Conservation (phyloP, 2,113 vertebrate genomes). For the Catagonus wagneri region DNA sequence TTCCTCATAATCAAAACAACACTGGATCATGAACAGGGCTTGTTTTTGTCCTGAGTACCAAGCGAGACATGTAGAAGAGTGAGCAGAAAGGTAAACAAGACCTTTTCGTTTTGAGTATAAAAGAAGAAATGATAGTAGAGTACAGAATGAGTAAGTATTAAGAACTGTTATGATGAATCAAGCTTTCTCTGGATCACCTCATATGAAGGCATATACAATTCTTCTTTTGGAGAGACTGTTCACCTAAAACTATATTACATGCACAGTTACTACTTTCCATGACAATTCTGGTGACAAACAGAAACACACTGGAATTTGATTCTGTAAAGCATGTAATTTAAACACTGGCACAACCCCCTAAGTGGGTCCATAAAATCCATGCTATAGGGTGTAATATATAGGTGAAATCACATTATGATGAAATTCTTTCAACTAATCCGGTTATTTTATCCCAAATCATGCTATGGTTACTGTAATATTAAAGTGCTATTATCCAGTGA, state of each 20-base stretch:
- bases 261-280: not conserved
- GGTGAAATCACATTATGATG: not conserved
- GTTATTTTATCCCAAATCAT: not conserved
- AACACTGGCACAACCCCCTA: not conserved
- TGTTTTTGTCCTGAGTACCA: not conserved
- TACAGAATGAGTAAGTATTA: not conserved
- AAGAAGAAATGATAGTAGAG: not conserved
- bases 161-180: not conserved
- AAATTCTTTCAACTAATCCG: not conserved
- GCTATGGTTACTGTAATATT: not conserved
- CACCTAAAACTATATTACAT: not conserved
- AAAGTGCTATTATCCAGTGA: not conserved
- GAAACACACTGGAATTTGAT: not conserved
- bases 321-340: conserved; percentile 28
- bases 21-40: not conserved
- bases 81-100: not conserved
- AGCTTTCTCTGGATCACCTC: not conserved
- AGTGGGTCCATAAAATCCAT: not conserved
- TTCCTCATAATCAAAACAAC: not conserved
- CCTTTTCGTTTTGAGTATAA: not conserved
- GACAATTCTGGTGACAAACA: not conserved
- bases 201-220: not conserved
- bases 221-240: not conserved
- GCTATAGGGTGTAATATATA: not conserved
- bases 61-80: not conserved